Base-by-base conservation (phyloP, 30 jellyfish, hydroid and myxozoan species). In the Hydractinia symbiolongicarpus region DNA sequence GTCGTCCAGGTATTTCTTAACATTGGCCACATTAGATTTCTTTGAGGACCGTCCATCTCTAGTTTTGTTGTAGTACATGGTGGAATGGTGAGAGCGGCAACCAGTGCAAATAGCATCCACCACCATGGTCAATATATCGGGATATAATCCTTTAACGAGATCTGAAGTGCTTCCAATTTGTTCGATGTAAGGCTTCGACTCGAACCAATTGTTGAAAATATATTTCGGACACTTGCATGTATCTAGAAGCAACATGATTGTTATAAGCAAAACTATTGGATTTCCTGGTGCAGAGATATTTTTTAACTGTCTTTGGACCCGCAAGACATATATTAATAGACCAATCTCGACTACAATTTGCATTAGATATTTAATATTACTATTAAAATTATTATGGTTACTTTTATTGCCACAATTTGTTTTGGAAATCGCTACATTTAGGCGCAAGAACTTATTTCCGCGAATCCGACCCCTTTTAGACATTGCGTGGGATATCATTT, bases 201-300 rank as follows among this genome's bases (percentile, higher is more conserved):
- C 77, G 50, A 49, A 75, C 78, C 77, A 75, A 55, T 75, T 75
- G 75, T 44, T 75, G 76, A 75, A 75, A 14, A 75, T 75, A 55
- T 51, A 51, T 30, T 75, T 53, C 74, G 83, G 83, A 55, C 83
- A 75, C 5, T 55, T 53, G 50, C 83, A 75, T 7, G 83, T 75
- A 9, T 51, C 83, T 75, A 64, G 8, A 64, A 11, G 19, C 15
- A 11, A 11, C 17, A 58, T 58, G 3, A 58, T 58, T 58, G 1
- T 58, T 58, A 58, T 11, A 11, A 11, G 69, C 69, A 11, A 58
- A 58, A 58, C 17, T 58, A 58, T 11, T 11, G 15, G 19, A 13
- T 11, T 58, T 58, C 69, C 15, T n/a, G 19, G 3, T 13, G 69
- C 69, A 16, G 3, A 58, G 69, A 58, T 3, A 58, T 58, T 58